A percentile compares a stretch with the other conserved stretches of the same genome.
These are phyloP conservation scores for Syrrhaptes paradoxus DNA, from an alignment of 2,113 vertebrate genomes.

Conservation along the genomic window DNA sequence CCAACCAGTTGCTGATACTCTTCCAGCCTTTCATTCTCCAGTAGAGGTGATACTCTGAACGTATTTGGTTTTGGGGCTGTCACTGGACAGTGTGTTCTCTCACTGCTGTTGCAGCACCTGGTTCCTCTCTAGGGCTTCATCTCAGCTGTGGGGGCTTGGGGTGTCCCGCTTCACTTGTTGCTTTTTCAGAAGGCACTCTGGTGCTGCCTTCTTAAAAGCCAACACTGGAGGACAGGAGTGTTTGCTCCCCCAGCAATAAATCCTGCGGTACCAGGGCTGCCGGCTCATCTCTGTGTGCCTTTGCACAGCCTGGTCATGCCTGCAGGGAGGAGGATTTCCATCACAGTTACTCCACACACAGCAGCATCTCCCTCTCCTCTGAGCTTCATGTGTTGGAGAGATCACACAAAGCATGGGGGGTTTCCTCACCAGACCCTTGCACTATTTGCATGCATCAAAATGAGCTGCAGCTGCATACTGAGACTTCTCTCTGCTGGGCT, in stretches of 20 bases:
- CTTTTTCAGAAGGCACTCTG: neutral
- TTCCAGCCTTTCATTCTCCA: neutral
- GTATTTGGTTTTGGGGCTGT: neutral
- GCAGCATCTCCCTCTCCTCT: neutral
- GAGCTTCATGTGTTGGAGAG: neutral
- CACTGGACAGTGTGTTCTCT: neutral
- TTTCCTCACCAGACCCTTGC: neutral
- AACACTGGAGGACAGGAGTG: neutral
- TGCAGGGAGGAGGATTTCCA: neutral
- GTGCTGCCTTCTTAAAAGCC: neutral
- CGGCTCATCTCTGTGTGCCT: accelerated
- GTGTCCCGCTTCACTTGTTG: neutral
- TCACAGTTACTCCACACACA: accelerated
- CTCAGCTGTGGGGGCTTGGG: neutral
- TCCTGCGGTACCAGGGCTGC: neutral
- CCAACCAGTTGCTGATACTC: neutral
- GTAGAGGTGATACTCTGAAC: neutral
- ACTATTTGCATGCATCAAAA: accelerated
- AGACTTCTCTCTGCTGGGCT: neutral
- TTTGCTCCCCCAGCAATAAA: neutral
- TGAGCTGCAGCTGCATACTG: neutral
- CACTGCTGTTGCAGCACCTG: neutral
- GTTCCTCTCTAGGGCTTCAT: neutral
- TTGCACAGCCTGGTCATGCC: neutral
- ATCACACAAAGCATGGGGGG: accelerated